Evolutionary conservation across 1,140 invertebrate species (phyloP), one percentile per base, ranked within the genome.

Genomic region (Drosophila pallidifrons): DNA sequence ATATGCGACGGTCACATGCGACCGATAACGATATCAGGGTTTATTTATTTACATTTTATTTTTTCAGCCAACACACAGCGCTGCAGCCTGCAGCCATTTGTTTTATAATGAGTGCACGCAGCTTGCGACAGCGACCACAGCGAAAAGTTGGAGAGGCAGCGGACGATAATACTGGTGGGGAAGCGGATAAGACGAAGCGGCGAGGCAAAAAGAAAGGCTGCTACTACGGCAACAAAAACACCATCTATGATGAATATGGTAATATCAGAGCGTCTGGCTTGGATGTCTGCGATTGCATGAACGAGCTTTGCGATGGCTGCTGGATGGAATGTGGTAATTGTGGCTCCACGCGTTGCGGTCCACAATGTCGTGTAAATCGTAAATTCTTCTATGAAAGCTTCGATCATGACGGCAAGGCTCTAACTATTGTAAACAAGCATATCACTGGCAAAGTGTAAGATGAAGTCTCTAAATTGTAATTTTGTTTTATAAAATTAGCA

Each of bases 351-450:
- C 78, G 78, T 30, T 92, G 91, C 13, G 91, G 91, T 41, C 77
- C 83, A 2, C 88, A 89, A 20, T 92, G 91, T 46, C 70, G 91
- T 3, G 83, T 70, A 0, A 87, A 85, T 61, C 75, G 91, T 25
- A 91, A 91, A 58, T 87, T 90, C 49, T 91, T 79, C n/a, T 92
- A 92, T 63, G 91, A 92, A 58, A 71, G 60, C 8, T 82, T 92
- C 59, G 63, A 71, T 8, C 85, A 90, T 60, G 91, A 92, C 68
- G 91, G 91, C 30, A 92, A 92, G 49, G 91, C 91, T 35, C 55
- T 81, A 10, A 72, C 65, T 6, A 81, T 91, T 59, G 13, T 58
- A 10, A 91, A 91, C 49, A 77, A 75, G 55, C 64, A 81, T 58
- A 49, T 76, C 15, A 43, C 74, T 8, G 43, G 20, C 5, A 75